These are phyloP conservation scores for Rhagonycha fulva DNA, from an alignment of 2,888 invertebrate genomes.

Conservation along the genomic window DNA sequence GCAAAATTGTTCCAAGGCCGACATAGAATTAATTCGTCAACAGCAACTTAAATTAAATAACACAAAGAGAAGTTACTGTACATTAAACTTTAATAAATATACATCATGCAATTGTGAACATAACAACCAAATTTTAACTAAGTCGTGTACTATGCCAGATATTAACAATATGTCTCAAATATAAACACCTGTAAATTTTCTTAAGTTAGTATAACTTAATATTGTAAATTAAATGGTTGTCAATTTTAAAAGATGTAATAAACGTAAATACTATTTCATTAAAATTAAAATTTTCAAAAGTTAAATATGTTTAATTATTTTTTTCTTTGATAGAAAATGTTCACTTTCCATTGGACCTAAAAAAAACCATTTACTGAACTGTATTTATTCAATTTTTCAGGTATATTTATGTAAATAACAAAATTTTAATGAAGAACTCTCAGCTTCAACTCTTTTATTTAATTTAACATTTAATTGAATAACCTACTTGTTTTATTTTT, in stretches of 20 bases:
- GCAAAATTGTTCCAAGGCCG: constrained; percentile 9
- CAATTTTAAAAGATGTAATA: not conserved
- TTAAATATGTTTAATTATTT: not conserved
- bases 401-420: not conserved
- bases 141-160: constrained; percentile 31
- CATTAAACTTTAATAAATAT: constrained; percentile 3
- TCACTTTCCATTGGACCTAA: not conserved
- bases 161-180: constrained; percentile 4
- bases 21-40: constrained; percentile 25
- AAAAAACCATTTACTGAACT: not conserved
- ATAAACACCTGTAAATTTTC: not conserved
- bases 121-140: constrained; percentile 11
- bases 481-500: too few species aligned
- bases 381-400: too few species aligned
- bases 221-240: not conserved
- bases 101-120: not conserved
- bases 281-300: not conserved
- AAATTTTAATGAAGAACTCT: not conserved
- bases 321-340: not conserved
- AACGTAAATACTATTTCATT: not conserved
- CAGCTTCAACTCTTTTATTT: not conserved
- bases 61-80: constrained; percentile 15
- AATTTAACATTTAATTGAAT: not conserved
- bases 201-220: not conserved
- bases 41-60: constrained; percentile 18